Evolutionary conservation across 2,797 vertebrate species (phyloP), one percentile per base, ranked within the genome.

Genomic region (Bucorvus abyssinicus): DNA sequence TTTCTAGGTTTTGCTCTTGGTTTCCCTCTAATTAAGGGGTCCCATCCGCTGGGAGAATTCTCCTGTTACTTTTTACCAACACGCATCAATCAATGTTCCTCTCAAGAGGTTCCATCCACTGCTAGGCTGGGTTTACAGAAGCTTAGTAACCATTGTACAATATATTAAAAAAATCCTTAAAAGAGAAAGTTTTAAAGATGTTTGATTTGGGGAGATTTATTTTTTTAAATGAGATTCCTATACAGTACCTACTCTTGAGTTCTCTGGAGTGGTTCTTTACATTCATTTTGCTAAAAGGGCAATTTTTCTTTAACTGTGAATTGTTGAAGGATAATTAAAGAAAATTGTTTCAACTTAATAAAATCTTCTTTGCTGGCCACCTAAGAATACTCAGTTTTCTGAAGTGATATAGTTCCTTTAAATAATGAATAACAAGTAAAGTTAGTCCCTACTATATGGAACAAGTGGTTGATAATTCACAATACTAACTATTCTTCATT

Each of bases 261-360:
- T 79, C 59, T 92, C 61, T 68, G 38, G 15, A 81, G 59, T 76
- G 49, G 22, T 57, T 92, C 55, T 74, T 74, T 84, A 86, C 10
- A 26, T 13, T 74, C 40, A 34, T 65, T 90, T 89, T 68, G 26
- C 67, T 81, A 56, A 92, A 92, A 89, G 49, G 74, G 67, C 55
- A 78, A 53, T 77, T 92, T 74, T 84, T 92, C 75, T 78, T 78
- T 29, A 64, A 78, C 49, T 68, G 53, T 73, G 65, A 77, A 70
- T 64, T 81, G 65, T 17, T 47, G 83, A 77, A 91, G 24, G 36
- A 70, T 86, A 78, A 96, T 90, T 93, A 93, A 86, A 76, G 60
- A 38, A 89, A 88, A 93, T 78, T 32, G 34, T 77, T 94, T 78
- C 80, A 71, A 86, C 32, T 84, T 78, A 63, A 89, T 93, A 91